Percentiles rank a stretch among this genome's conserved stretches.
phyloP scores from a whole-genome alignment of 1,140 invertebrate genomes.

The Calliopsis andreniformis region DNA sequence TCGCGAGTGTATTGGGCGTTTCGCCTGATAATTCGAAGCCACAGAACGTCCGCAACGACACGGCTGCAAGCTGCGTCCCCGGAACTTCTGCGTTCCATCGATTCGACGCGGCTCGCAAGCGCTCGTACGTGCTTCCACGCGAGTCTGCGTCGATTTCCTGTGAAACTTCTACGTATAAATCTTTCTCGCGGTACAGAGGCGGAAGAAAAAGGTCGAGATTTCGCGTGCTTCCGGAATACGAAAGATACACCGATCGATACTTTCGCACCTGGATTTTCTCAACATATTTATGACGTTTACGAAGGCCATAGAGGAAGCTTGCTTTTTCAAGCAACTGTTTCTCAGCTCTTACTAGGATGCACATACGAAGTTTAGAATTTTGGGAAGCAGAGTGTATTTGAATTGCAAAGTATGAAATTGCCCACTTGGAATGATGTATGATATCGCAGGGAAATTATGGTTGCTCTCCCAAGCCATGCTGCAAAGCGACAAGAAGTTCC shows the following conservation, averaged over 20 bases:
- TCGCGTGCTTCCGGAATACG: slow-evolving; percentile 21
- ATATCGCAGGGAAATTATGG: too few relatives aligned
- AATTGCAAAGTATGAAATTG: too few relatives aligned
- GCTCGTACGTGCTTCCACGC: neutral
- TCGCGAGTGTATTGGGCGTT: neutral
- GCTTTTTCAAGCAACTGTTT: too few relatives aligned
- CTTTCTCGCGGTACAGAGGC: neutral
- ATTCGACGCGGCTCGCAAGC: neutral
- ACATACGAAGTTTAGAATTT: too few relatives aligned
- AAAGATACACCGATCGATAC: slow-evolving; percentile 27
- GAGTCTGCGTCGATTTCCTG: slow-evolving; percentile 21
- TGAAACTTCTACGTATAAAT: slow-evolving; percentile 34
- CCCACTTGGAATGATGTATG: too few relatives aligned
- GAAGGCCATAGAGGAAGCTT: too few relatives aligned
- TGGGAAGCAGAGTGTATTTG: too few relatives aligned
- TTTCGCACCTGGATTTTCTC: slow-evolving; percentile 4
- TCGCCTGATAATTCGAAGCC: neutral
- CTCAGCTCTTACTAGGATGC: too few relatives aligned
- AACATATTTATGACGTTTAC: slow-evolving; percentile 18
- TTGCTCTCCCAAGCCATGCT: too few relatives aligned
- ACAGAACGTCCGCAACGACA: neutral
- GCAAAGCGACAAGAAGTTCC: slow-evolving; percentile 8
- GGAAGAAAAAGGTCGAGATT: neutral
- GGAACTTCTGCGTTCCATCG: slow-evolving; percentile 24
- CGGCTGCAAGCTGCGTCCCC: slow-evolving; percentile 3